Base-by-base conservation (phyloP, 1,140 invertebrate species). In the Polyergus mexicanus region DNA sequence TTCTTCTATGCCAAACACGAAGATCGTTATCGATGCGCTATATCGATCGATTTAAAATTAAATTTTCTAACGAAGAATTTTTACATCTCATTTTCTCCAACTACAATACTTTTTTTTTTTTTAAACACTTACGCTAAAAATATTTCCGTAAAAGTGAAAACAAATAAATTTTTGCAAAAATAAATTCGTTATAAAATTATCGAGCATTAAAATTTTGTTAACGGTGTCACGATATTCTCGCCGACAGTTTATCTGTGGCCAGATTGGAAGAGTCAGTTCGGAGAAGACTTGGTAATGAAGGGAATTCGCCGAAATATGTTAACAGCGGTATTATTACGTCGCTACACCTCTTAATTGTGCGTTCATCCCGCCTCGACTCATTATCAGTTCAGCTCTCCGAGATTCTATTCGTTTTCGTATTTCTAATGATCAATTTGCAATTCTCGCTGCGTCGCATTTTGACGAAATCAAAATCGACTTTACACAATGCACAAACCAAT, bases 391-490 rank as follows among this genome's bases (percentile, higher is more conserved):
- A 51, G 28, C 11, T 60, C 28, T 51, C 0, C 66, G 19, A 44
- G 41, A 38, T 38, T n/a, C 3, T 5, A 19, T 81, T 13, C 66
- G 25, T 35, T 54, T 68, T 19, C 11, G 38, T 19, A 10, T 4
- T 80, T 35, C 41, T 22, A n/a, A 60, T 74, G 38, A 83, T 83
- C 25, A 83, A 83, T 81, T 72, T 72, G 78, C 25, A 28, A 51
- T 72, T 51, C n/a, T 58, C 41, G 32, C 38, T 38, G 32, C 54
- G 6, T 60, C 68, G 7, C 10, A n/a, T n/a, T n/a, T n/a, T n/a
- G n/a, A 19, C 66, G 4, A 58, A 74, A 68, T 83, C 41, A 4
- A 6, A 6, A 4, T 51, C 13, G 54, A 62, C 38, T 83, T 74
- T 74, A 83, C 54, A 60, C 54, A 60, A 60, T 74, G 54, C 78